A percentile compares a stretch with the other conserved stretches of the same genome.
phyloP scores from a whole-genome alignment of 1,140 invertebrate species.

The Ceratosolen solmsi region DNA sequence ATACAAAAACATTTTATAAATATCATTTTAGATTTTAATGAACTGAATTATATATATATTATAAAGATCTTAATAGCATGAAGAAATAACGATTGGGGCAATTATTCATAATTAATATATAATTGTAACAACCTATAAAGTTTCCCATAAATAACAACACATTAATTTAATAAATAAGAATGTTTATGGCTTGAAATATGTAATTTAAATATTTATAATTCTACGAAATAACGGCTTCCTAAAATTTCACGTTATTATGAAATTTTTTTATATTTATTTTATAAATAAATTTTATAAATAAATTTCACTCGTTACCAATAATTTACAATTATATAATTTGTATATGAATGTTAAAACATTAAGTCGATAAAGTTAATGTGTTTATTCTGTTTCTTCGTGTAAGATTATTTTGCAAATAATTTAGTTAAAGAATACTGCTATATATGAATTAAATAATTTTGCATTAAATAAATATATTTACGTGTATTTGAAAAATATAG shows the following conservation, averaged over 20 bases:
- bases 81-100: background rate
- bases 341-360: background rate
- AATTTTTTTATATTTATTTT: background rate
- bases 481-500: background rate
- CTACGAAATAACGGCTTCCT: background rate
- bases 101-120: background rate
- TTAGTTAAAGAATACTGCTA: background rate
- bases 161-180: background rate
- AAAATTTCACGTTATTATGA: background rate
- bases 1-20: background rate
- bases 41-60: background rate
- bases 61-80: background rate
- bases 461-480: background rate
- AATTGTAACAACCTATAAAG: constrained; percentile 16
- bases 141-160: constrained; percentile 9
- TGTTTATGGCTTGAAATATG: background rate
- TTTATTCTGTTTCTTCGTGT: constrained; percentile 29
- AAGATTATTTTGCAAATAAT: background rate
- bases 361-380: background rate
- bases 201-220: background rate
- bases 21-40: background rate
- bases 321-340: background rate
- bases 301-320: too few species aligned
- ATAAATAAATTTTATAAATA: background rate
- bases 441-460: background rate